Conservation (phyloP, 2,113 vertebrate species). For the Pelusios castaneus region DNA sequence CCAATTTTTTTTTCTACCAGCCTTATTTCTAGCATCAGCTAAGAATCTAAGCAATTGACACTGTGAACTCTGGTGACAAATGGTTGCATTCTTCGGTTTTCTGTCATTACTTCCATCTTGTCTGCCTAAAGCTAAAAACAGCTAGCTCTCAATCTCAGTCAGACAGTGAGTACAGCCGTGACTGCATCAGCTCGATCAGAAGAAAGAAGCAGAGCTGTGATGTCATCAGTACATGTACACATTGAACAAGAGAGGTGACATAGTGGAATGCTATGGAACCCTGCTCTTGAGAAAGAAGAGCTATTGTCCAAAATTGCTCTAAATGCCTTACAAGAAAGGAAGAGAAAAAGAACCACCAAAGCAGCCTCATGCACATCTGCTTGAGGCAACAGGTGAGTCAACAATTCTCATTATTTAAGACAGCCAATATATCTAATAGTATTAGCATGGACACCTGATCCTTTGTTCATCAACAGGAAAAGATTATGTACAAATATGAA, state of each 20-base stretch:
- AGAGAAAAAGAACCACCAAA: background rate
- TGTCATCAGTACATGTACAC: background rate
- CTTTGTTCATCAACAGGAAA: background rate
- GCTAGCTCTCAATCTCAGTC: background rate
- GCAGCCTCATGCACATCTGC: background rate
- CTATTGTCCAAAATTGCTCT: background rate
- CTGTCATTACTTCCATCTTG: background rate
- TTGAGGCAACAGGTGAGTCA: background rate
- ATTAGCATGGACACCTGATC: background rate
- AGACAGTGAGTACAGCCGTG: background rate
- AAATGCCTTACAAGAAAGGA: background rate
- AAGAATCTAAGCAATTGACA: background rate
- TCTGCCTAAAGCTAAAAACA: background rate
- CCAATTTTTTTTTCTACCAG: background rate
- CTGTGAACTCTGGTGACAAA: background rate
- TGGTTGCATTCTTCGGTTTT: background rate
- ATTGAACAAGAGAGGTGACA: background rate
- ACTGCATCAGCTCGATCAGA: background rate
- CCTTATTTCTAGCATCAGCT: background rate
- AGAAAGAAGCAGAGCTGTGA: background rate
- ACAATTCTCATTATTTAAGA: slow-evolving; percentile 22
- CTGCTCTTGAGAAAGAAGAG: background rate
- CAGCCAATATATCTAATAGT: background rate
- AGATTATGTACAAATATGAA: background rate
- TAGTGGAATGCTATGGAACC: background rate